Base-by-base conservation (phyloP, 2,113 vertebrate genomes). In the Danionella cerebrum region DNA sequence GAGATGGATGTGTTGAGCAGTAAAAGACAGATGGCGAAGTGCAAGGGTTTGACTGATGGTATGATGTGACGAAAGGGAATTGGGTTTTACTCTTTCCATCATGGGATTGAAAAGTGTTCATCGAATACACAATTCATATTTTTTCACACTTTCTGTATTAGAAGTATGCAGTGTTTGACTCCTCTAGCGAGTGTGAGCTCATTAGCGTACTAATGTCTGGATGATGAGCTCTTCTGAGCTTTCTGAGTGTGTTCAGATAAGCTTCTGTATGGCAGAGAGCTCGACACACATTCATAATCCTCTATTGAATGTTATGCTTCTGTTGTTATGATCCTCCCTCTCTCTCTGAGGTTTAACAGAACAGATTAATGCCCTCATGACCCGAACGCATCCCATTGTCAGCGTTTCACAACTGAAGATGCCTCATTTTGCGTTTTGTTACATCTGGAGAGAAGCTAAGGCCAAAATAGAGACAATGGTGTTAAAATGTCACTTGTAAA, bases 281-380 rank as follows among this genome's bases (percentile, higher is more conserved):
- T 64, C 39, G 24, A 44, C 65, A 78, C 59, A 71, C 53, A 55
- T 59, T 31, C 29, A 13, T 70, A 63, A 79, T 77, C 66, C 64
- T 52, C 63, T 67, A 55, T 72, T 74, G 52, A 69, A 69, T 75
- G 50, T 59, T 42, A 31, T 22, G 45, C 21, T 48, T 51, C 65
- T 73, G 21, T 29, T 64, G 42, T 67, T 25, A 38, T 55, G 69
- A 71, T 52, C 21, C 50, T 7, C 42, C 59, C 22, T 25, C 50
- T 7, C 42, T 59, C 22, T 25, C 7, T 44, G 19, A 41, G 63
- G 64, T 41, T 48, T 55, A 38, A 27, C 24, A 18, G 45, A 14
- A n/a, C 16, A 66, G 52, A 66, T 65, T 44, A 71, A 45, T 58
- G 44, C 24, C 14, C 44, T 36, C 24, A n/a, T 58, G 42, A 47